These are phyloP conservation scores for Sebastolobus alascanus DNA, from an alignment of 2,797 vertebrate species.

Conservation along the genomic window DNA sequence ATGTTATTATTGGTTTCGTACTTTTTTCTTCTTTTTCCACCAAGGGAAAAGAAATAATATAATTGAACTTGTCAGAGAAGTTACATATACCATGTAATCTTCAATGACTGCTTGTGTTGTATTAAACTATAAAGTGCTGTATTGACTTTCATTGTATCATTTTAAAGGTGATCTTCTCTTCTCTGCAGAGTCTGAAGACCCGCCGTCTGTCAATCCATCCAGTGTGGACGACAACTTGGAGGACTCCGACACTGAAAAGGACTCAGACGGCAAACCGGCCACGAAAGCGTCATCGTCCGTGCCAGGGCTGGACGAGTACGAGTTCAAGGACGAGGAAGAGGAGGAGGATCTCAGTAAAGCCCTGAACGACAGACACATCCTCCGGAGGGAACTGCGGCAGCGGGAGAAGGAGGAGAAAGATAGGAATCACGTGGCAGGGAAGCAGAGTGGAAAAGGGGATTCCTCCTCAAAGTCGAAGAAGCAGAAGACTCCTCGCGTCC, in stretches of 20 bases:
- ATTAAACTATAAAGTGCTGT: not conserved
- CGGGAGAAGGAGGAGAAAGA: conserved; percentile 91
- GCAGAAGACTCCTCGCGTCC: conserved; percentile 89
- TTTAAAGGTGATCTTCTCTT: conserved; percentile 8
- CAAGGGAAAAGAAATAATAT: not conserved
- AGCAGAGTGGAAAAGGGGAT: conserved; percentile 89
- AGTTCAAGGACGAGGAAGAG: conserved; percentile 97
- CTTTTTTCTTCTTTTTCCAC: not conserved
- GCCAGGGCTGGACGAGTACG: conserved; percentile 95
- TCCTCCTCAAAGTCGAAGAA: conserved; percentile 93
- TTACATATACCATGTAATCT: not conserved
- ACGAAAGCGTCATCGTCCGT: conserved; percentile 88
- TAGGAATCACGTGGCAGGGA: conserved; percentile 88
- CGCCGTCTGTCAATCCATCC: conserved; percentile 94
- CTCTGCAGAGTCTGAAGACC: conserved; percentile 94
- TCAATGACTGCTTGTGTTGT: not conserved
- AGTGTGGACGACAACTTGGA: conserved; percentile 96
- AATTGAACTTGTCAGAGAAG: not conserved
- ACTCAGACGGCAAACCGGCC: conserved; percentile 89
- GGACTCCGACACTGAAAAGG: conserved; percentile 95
- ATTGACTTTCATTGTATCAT: not conserved
- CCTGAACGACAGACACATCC: conserved; percentile 93
- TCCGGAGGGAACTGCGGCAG: conserved; percentile 92
- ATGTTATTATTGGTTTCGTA: not conserved
- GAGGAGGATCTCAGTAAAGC: conserved; percentile 93